Conservation (phyloP, 2,797 vertebrate genomes). For the Cyclopterus lumpus region DNA sequence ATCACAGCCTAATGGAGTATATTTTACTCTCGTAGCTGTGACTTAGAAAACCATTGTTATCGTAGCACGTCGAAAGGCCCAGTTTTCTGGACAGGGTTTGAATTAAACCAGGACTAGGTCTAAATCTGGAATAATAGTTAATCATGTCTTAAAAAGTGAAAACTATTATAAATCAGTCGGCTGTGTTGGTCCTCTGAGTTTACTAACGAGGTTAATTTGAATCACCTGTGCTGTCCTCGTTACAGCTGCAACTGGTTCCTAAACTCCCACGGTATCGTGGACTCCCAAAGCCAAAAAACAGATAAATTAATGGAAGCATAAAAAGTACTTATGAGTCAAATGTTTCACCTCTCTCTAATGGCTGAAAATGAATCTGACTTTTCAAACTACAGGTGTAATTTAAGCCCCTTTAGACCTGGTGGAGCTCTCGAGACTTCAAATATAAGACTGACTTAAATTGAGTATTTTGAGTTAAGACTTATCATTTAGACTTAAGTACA, state of each 20-base stretch:
- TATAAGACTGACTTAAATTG: neutral
- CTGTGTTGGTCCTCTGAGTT: neutral
- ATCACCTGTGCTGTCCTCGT: neutral
- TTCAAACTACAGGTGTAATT: neutral
- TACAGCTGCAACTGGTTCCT: neutral
- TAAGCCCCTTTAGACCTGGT: neutral
- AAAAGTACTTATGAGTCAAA: neutral
- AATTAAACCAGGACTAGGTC: neutral
- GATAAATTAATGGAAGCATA: neutral
- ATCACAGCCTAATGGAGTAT: neutral
- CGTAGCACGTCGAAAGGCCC: constrained; percentile 16
- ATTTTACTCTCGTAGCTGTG: constrained; percentile 13
- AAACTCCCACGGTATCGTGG: neutral
- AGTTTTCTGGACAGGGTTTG: constrained; percentile 5
- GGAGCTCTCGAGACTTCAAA: neutral
- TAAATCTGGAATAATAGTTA: neutral
- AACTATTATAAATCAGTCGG: neutral
- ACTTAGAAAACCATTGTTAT: constrained; percentile 18
- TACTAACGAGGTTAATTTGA: neutral
- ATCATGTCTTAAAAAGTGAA: neutral
- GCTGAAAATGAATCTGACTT: neutral
- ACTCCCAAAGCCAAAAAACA: neutral
- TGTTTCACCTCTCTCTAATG: neutral
- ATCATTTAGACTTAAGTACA: neutral
- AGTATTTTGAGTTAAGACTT: neutral